Conservation (phyloP, 92 coral and sea anemone species). For the Umimayanthus chanpuru region DNA sequence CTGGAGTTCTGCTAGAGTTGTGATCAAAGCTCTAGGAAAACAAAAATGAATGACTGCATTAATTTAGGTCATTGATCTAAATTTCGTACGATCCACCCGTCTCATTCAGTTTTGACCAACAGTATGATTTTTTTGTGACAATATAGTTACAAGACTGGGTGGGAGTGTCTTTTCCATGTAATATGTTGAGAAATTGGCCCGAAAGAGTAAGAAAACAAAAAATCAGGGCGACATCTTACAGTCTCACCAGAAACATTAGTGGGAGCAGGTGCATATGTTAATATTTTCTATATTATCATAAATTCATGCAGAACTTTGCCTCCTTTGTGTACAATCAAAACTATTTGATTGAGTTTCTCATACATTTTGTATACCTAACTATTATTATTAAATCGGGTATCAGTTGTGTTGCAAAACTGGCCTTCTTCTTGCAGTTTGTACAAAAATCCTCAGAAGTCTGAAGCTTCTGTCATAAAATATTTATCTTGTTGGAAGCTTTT, state of each 20-base stretch:
- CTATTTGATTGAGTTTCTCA: neutral
- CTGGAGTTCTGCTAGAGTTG: neutral
- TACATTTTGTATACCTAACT: neutral
- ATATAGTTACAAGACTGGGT: neutral
- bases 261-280: conserved; percentile 33
- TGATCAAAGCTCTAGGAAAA: neutral
- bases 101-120: neutral
- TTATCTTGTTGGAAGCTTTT: conserved; percentile 22
- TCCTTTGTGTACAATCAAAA: neutral
- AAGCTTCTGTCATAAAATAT: conserved; percentile 28
- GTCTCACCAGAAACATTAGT: neutral
- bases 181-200: neutral
- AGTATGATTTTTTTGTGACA: neutral
- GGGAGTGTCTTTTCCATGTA: conserved; percentile 12
- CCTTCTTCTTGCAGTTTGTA: neutral
- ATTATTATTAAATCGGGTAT: too few relatives aligned
- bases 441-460: neutral
- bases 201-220: neutral
- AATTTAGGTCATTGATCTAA: neutral
- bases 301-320: neutral
- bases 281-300: conserved; percentile 5
- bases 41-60: neutral
- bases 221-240: neutral
- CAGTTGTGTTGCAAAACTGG: too few relatives aligned
- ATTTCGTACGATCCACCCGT: neutral